A percentile compares a stretch with the other conserved stretches of the same genome.
phyloP scores from a whole-genome alignment of 2,888 invertebrate species.

The Mimas tiliae region DNA sequence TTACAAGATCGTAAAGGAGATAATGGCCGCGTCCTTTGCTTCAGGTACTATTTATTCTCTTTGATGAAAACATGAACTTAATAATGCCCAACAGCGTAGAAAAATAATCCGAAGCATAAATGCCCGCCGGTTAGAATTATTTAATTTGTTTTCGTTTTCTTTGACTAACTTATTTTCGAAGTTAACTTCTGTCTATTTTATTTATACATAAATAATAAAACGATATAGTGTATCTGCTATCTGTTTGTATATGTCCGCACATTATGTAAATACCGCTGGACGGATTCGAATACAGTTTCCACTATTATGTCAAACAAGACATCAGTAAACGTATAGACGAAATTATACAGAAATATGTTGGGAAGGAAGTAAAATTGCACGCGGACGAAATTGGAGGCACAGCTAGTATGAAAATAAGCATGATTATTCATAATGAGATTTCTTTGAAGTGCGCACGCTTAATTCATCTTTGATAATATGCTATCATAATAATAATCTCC shows the following conservation, averaged over 20 bases:
- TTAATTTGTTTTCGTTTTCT: not conserved
- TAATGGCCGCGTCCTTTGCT: not conserved
- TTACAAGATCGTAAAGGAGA: conserved; percentile 8
- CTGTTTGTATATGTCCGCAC: no score
- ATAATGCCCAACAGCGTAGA: not conserved
- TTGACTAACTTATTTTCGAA: not conserved
- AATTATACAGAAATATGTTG: no score
- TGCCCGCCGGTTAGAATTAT: not conserved
- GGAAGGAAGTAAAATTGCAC: no score
- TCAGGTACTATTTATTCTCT: conserved; percentile 1
- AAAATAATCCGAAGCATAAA: not conserved
- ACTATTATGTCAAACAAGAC: no score
- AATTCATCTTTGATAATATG: not conserved
- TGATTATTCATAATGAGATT: not conserved
- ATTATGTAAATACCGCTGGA: no score
- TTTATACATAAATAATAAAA: no score
- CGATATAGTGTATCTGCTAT: no score
- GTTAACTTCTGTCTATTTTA: not conserved
- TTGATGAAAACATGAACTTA: not conserved
- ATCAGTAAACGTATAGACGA: no score
- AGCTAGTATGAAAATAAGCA: conserved; percentile 2
- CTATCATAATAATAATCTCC: not conserved
- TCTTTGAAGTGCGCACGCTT: conserved; percentile 14
- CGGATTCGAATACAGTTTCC: no score
- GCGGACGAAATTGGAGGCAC: no score